Percentiles rank a stretch among this genome's conserved stretches.
phyloP scores from a whole-genome alignment of 2,113 vertebrate species.

The Andinoacara biseriatus region DNA sequence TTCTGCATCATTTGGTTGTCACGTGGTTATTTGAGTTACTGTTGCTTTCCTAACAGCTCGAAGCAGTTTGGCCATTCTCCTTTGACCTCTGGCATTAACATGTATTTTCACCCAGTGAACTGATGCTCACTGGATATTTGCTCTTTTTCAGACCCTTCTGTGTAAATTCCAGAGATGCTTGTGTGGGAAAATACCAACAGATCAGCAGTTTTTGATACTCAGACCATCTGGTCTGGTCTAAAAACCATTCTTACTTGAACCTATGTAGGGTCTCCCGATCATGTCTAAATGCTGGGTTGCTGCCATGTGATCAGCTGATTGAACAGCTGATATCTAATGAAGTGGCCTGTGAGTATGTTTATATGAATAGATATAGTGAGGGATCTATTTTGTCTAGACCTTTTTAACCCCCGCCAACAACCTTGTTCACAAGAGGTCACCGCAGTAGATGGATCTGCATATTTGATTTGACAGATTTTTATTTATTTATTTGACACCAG shows the following conservation, averaged over 20 bases:
- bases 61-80: neutral
- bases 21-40: neutral
- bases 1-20: accelerated
- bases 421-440: neutral
- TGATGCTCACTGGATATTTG: neutral
- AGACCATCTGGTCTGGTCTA: neutral
- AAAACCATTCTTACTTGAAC: neutral
- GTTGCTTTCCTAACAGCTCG: neutral
- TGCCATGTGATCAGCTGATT: neutral
- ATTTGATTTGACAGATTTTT: neutral
- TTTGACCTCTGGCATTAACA: neutral
- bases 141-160: neutral
- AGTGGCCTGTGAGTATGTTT: neutral
- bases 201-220: neutral
- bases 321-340: neutral
- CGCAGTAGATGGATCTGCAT: neutral
- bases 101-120: neutral
- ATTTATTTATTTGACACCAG: too few species aligned
- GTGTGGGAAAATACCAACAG: neutral
- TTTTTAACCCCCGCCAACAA: too few species aligned
- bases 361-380: neutral
- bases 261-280: neutral
- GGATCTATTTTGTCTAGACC: neutral
- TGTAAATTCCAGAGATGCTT: neutral
- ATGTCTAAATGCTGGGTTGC: neutral